Evolutionary conservation across 2,888 invertebrate genomes (phyloP).

Genomic region (Oxyscelio sp.): DNA sequence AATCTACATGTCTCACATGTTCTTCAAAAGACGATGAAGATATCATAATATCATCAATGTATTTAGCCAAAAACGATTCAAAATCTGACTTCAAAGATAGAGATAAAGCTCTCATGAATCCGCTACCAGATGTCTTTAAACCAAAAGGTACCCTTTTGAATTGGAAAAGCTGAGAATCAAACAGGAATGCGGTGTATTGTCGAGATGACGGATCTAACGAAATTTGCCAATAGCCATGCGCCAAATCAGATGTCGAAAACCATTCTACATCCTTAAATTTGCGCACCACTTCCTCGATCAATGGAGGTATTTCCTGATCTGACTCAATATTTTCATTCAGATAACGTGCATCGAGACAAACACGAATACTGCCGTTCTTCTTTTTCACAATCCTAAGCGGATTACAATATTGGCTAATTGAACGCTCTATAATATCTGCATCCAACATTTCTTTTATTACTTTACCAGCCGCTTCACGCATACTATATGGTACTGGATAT

Average conservation of each 20-base stretch:
- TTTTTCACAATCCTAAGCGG: conserved; percentile 80
- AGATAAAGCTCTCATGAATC: conserved; percentile 73
- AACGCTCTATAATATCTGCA: conserved; percentile 78
- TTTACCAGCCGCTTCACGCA: conserved; percentile 75
- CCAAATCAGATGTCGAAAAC: too few relatives aligned
- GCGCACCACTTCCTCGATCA: conserved; percentile 69
- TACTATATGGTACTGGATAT: conserved; percentile 80
- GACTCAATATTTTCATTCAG: conserved; percentile 79
- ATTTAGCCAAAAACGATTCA: conserved; percentile 31
- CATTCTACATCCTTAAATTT: too few relatives aligned
- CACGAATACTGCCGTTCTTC: conserved; percentile 77
- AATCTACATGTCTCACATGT: neutral
- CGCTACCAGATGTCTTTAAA: conserved; percentile 77
- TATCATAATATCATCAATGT: conserved; percentile 40
- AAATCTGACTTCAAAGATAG: conserved; percentile 76
- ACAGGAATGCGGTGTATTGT: conserved; percentile 73
- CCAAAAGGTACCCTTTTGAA: conserved; percentile 81
- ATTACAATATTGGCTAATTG: conserved; percentile 78
- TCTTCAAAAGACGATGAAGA: neutral
- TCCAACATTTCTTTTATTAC: conserved; percentile 79
- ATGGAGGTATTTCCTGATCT: conserved; percentile 49
- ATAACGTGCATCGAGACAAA: conserved; percentile 46
- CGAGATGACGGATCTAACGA: conserved; percentile 38
- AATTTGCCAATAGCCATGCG: too few relatives aligned
- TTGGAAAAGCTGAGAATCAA: conserved; percentile 74